A percentile compares a stretch with the other conserved stretches of the same genome.
Conservation (phyloP, 2,888 invertebrate genomes). For the Bugula neritina region DNA sequence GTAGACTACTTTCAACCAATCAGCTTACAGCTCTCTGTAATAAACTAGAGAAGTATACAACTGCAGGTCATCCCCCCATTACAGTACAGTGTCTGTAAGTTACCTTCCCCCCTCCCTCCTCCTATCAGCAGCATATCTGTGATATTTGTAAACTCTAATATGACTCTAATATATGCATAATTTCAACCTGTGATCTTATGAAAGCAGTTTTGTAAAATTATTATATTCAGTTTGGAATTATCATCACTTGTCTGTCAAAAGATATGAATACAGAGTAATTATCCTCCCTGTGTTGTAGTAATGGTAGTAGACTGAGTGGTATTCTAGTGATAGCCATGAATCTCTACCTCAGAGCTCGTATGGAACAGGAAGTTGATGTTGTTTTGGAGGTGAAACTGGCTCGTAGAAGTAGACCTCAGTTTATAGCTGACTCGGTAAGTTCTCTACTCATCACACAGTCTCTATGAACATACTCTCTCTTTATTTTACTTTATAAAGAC, state of each 20-base stretch:
- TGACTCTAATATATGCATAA: too few relatives aligned
- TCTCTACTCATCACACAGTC: too few relatives aligned
- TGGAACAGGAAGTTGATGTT: conserved; percentile 46
- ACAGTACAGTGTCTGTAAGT: not conserved
- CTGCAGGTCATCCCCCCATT: not conserved
- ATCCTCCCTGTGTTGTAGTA: conserved; percentile 28
- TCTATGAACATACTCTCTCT: too few relatives aligned
- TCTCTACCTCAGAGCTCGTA: conserved; percentile 41
- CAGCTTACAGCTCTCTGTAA: not conserved
- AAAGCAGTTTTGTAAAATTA: too few relatives aligned
- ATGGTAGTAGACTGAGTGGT: conserved; percentile 49
- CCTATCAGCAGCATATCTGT: too few relatives aligned
- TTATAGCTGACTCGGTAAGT: conserved; percentile 42
- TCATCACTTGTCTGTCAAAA: not conserved
- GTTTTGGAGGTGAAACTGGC: conserved; percentile 48
- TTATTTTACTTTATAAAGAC: too few relatives aligned
- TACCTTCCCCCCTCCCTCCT: too few relatives aligned
- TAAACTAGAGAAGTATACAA: not conserved
- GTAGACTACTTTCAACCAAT: not conserved
- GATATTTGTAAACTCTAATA: too few relatives aligned
- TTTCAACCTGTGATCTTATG: too few relatives aligned
- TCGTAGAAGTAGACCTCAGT: conserved; percentile 43
- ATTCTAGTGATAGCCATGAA: conserved; percentile 41
- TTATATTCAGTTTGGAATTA: too few relatives aligned
- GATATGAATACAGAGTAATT: not conserved